Evolutionary conservation across 35 echinoderm and acorn worm species (phyloP).

Genomic region (Stichopus chloronotus): DNA sequence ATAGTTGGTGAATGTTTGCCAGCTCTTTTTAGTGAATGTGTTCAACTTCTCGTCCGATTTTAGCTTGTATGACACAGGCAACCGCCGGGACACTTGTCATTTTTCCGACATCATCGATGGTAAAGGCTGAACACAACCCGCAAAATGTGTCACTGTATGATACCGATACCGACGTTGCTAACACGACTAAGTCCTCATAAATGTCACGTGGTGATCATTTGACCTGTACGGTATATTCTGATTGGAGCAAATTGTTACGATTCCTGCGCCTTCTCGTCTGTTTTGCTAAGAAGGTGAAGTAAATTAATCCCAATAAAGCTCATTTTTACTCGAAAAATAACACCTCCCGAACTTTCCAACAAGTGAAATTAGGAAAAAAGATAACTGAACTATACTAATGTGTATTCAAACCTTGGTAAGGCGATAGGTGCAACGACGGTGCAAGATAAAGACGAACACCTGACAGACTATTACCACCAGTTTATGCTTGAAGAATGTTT

Average conservation of each 20-base stretch:
- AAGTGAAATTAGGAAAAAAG: background rate
- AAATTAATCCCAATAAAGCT: background rate
- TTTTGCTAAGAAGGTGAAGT: background rate
- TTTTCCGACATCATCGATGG: too few relatives aligned
- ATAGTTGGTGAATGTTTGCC: background rate
- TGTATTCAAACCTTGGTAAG: constrained; percentile 17
- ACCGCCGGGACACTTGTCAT: too few relatives aligned
- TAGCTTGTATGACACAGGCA: too few relatives aligned
- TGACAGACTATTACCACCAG: background rate
- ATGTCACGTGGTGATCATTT: background rate
- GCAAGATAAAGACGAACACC: constrained; percentile 2
- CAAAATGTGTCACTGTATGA: too few relatives aligned
- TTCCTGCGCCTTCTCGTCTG: background rate
- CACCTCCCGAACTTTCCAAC: background rate
- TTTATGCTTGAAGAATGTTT: too few relatives aligned
- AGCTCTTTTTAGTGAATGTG: background rate
- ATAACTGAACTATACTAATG: background rate
- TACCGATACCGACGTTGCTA: too few relatives aligned
- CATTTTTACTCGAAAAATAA: constrained; percentile 30
- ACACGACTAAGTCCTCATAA: too few relatives aligned
- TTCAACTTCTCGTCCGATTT: too few relatives aligned
- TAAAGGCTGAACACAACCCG: too few relatives aligned
- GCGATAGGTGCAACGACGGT: constrained; percentile 25
- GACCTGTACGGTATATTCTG: constrained; percentile 17
- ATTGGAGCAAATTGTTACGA: background rate